These are phyloP conservation scores for Zaprionus vittiger DNA, from an alignment of 1,140 invertebrate genomes.

Conservation along the genomic window DNA sequence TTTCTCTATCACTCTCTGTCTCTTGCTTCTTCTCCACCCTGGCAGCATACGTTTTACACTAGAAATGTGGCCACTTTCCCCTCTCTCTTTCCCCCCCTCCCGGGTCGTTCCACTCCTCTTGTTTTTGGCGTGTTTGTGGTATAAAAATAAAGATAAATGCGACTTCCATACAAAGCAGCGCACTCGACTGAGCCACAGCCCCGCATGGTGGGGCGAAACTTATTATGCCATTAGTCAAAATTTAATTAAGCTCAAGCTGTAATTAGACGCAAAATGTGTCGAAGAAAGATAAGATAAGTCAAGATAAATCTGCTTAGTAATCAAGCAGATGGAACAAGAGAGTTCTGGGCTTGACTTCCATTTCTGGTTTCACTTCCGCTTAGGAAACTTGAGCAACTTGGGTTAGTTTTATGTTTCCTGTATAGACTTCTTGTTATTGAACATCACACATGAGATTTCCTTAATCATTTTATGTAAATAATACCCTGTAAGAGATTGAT, in stretches of 20 bases:
- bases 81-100: background rate
- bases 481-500: too few relatives aligned
- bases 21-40: slow-evolving; percentile 17
- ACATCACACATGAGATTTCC: too few relatives aligned
- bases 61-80: slow-evolving; percentile 51
- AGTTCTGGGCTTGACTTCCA: background rate
- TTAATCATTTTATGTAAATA: too few relatives aligned
- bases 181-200: slow-evolving; percentile 45
- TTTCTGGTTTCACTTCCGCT: background rate
- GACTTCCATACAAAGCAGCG: slow-evolving; percentile 76
- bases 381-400: background rate
- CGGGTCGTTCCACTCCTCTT: slow-evolving; percentile 31
- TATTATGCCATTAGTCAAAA: slow-evolving; percentile 9
- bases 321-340: background rate
- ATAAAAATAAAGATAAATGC: slow-evolving; percentile 84
- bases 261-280: background rate
- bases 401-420: background rate
- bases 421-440: too few relatives aligned
- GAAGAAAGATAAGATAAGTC: background rate
- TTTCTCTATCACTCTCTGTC: background rate
- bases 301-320: background rate
- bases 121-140: slow-evolving; percentile 74
- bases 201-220: slow-evolving; percentile 19
- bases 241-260: background rate
- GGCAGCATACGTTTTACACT: slow-evolving; percentile 56